phyloP scores from a whole-genome alignment of 2,113 vertebrate genomes.

The Spilogale gracilis region DNA sequence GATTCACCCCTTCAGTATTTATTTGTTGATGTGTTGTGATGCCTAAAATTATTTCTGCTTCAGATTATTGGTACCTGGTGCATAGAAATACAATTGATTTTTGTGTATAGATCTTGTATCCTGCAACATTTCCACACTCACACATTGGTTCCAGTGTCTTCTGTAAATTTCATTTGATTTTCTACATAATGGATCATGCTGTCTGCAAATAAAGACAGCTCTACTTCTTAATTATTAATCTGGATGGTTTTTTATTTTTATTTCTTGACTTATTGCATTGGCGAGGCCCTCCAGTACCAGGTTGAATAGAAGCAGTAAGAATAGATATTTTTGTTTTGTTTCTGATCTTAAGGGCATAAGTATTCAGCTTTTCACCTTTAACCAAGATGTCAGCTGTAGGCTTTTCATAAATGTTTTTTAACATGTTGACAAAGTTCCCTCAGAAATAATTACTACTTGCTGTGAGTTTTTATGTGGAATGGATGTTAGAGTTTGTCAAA shows the following conservation, averaged over 20 bases:
- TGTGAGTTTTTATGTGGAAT: background rate
- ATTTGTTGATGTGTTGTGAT: background rate
- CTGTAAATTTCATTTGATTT: background rate
- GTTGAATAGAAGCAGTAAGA: background rate
- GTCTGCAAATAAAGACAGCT: background rate
- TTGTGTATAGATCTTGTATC: background rate
- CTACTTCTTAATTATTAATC: background rate
- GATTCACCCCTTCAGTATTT: background rate
- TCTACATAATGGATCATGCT: background rate
- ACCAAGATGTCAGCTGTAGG: background rate
- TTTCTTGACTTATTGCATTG: background rate
- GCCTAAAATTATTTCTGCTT: background rate
- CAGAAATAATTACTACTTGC: background rate
- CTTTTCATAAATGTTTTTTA: background rate
- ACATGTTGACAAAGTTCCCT: background rate
- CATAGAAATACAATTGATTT: background rate
- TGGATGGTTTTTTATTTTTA: background rate
- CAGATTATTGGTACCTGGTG: background rate
- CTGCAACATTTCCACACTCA: background rate
- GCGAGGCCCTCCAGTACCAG: background rate
- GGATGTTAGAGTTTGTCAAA: background rate
- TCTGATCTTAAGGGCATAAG: background rate
- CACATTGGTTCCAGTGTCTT: background rate
- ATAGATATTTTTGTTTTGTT: background rate
- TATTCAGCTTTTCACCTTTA: background rate